Base-by-base conservation (phyloP, 2,888 invertebrate genomes). In the Megastigmus dorsalis region DNA sequence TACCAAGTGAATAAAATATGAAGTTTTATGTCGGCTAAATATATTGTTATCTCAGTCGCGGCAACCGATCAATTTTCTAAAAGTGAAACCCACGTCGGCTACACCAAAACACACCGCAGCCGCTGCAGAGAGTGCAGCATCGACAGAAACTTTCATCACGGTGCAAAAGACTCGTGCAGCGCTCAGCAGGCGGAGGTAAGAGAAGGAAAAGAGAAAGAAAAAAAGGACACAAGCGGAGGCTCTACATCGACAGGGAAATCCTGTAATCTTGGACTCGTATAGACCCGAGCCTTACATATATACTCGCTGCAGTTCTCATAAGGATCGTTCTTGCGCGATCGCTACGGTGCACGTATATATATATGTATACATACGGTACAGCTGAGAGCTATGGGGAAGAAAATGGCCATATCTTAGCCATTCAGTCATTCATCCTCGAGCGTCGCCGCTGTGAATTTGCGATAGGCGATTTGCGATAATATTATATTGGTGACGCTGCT, bases 391-490 rank as follows among this genome's bases (percentile, higher is more conserved):
- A n/a, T n/a, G n/a, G n/a, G n/a, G n/a, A n/a, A 55, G 67, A 60
- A 66, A 41, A 76, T 36, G n/a, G 45, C 41, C 71, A 38, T 74
- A 70, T 70, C 74, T 66, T 63, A n/a, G 38, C 30, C 28, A 74
- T 71, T 74, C 68, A 68, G 74, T 75, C 67, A 71, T 77, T 60
- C 74, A 74, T 77, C 76, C 71, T 71, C 57, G 71, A 66, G 68
- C 73, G 59, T 65, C 75, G 63, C 28, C 59, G 63, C 57, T 45
- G 65, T 43, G 54, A 65, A 67, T 71, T 57, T 18, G 67, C 60
- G 75, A 75, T 73, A 72, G 50, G 20, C 76, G 77, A 78, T 78
- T 74, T 70, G 65, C 74, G 76, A 76, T 77, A 77, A 77, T 77
- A 77, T 77, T 75, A 75, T 74, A 76, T 68, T 57, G 71, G 68